A percentile compares a stretch with the other conserved stretches of the same genome.
Evolutionary conservation across 1,140 invertebrate species (phyloP).

Genomic region (Lucilia sericata): DNA sequence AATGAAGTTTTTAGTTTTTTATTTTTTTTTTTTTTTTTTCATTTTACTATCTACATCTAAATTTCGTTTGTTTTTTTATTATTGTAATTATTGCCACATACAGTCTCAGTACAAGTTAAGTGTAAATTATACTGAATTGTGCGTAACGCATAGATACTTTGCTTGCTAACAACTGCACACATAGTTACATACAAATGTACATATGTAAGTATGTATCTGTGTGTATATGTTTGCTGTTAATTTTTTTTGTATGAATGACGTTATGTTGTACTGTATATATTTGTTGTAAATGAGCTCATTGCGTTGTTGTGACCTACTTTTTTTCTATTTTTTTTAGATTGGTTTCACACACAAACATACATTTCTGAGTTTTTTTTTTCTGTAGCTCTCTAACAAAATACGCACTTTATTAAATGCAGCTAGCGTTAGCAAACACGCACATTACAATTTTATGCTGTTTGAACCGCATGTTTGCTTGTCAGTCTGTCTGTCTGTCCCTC

Average conservation of each 20-base stretch:
- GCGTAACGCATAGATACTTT: neutral
- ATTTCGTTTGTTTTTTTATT: neutral
- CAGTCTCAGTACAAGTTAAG: neutral
- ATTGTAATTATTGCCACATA: neutral
- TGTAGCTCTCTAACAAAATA: neutral
- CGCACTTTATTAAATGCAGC: neutral
- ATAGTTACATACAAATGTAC: neutral
- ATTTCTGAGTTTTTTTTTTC: neutral
- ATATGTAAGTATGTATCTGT: neutral
- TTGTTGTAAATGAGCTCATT: constrained; percentile 40
- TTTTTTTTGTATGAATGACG: constrained; percentile 35
- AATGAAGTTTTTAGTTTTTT: neutral
- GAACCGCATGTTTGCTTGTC: neutral
- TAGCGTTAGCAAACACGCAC: neutral
- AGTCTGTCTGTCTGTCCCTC: neutral
- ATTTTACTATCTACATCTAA: no score
- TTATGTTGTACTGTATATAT: neutral
- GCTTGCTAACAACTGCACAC: no score
- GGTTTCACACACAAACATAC: neutral
- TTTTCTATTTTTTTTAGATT: neutral
- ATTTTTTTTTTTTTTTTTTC: no score
- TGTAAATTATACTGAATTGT: neutral
- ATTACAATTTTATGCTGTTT: neutral
- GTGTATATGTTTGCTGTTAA: neutral
- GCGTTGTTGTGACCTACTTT: constrained; percentile 38